Evolutionary conservation across 2,797 vertebrate species (phyloP).

Genomic region (Aldrovandia affinis): DNA sequence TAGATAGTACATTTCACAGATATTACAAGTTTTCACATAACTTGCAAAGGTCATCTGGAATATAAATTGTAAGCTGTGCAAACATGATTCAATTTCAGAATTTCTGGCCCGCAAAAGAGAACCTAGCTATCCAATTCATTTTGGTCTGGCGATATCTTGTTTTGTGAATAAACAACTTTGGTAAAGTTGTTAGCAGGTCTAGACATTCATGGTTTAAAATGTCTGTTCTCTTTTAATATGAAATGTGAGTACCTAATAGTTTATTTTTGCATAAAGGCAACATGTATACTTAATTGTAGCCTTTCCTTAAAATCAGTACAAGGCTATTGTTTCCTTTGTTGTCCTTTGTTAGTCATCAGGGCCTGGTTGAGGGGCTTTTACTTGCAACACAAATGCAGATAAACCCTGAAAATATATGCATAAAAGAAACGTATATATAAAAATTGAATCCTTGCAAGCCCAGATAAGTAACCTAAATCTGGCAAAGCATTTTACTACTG

Average conservation of each 20-base stretch:
- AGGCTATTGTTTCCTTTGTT: not conserved
- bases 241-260: too few relatives aligned
- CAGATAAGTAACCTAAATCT: not conserved
- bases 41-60: too few relatives aligned
- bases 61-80: too few relatives aligned
- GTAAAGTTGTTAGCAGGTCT: not conserved
- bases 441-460: constrained; percentile 16
- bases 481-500: not conserved
- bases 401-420: not conserved
- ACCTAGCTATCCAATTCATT: not conserved
- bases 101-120: not conserved
- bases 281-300: not conserved
- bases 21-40: not conserved
- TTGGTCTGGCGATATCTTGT: not conserved
- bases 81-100: not conserved
- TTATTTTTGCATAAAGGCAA: not conserved
- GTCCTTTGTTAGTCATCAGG: not conserved
- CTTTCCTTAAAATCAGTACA: not conserved
- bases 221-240: too few relatives aligned
- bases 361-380: not conserved
- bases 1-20: not conserved
- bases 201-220: not conserved
- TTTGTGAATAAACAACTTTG: not conserved
- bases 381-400: not conserved
- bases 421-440: not conserved